These are phyloP conservation scores for Scaptomyza graminum DNA, from an alignment of 1,140 invertebrate species.

Conservation along the genomic window DNA sequence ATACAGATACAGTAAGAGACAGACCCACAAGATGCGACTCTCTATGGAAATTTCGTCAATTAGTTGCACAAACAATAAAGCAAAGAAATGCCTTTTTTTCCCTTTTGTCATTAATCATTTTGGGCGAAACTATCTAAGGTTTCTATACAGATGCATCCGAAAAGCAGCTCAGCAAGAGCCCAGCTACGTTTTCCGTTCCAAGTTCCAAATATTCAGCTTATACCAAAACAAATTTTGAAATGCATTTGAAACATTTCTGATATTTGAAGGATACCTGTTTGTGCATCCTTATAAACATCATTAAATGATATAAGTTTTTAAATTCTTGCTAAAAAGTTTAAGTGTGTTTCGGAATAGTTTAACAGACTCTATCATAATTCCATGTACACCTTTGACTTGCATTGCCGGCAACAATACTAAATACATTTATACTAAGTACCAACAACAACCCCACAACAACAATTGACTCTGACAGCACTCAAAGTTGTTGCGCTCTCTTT, in stretches of 20 bases:
- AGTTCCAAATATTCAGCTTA: conserved; percentile 6
- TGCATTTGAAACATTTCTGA: too few relatives aligned
- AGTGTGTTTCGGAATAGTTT: too few relatives aligned
- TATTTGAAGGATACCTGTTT: too few relatives aligned
- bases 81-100: conserved; percentile 44
- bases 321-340: too few relatives aligned
- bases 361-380: too few relatives aligned
- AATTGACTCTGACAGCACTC: conserved; percentile 17
- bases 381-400: not conserved
- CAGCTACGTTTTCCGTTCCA: conserved; percentile 17
- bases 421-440: too few relatives aligned
- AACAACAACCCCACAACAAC: conserved; percentile 8
- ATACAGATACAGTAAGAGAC: too few relatives aligned
- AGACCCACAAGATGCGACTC: conserved; percentile 2
- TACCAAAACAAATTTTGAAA: too few relatives aligned
- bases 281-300: too few relatives aligned
- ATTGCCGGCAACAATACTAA: conserved; percentile 15
- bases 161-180: conserved; percentile 50
- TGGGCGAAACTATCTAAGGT: conserved; percentile 40
- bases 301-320: too few relatives aligned
- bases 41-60: conserved; percentile 59
- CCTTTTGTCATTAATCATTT: conserved; percentile 54
- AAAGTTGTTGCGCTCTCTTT: conserved; percentile 46
- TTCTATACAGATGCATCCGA: conserved; percentile 15
- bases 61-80: conserved; percentile 52